phyloP scores from a whole-genome alignment of 2,113 vertebrate species.

The Bos taurus region DNA sequence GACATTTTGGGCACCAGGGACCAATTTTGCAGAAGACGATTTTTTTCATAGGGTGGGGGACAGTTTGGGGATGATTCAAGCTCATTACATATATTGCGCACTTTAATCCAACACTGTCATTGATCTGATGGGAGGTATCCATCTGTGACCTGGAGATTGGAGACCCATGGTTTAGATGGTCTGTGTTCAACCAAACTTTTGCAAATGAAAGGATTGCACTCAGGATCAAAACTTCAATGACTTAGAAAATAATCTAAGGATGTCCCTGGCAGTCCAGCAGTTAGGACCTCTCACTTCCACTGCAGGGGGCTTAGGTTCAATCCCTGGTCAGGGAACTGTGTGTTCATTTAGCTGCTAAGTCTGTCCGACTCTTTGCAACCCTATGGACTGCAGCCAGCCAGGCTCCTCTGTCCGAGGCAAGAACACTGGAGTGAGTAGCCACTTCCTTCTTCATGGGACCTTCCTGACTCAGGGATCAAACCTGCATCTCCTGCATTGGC shows the following conservation, averaged over 20 bases:
- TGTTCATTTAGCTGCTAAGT: neutral
- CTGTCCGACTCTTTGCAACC: neutral
- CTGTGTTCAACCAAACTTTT: neutral
- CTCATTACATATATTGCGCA: neutral
- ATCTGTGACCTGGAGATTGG: neutral
- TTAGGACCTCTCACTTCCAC: neutral
- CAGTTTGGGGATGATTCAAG: neutral
- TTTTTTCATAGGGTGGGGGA: neutral
- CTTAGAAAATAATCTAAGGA: neutral
- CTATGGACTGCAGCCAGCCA: neutral
- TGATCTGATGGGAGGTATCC: neutral
- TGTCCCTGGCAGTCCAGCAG: neutral
- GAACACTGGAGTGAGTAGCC: neutral
- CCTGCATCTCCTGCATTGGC: neutral
- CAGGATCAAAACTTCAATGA: neutral
- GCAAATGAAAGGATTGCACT: neutral
- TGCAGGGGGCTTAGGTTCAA: neutral
- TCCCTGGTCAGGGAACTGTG: neutral
- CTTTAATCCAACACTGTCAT: neutral
- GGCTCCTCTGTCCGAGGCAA: neutral
- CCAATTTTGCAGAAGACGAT: neutral
- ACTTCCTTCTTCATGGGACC: neutral
- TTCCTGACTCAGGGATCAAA: neutral
- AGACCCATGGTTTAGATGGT: neutral
- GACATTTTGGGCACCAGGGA: neutral